phyloP scores from a whole-genome alignment of 1,140 invertebrate species.

The Pachypsylla venusta region DNA sequence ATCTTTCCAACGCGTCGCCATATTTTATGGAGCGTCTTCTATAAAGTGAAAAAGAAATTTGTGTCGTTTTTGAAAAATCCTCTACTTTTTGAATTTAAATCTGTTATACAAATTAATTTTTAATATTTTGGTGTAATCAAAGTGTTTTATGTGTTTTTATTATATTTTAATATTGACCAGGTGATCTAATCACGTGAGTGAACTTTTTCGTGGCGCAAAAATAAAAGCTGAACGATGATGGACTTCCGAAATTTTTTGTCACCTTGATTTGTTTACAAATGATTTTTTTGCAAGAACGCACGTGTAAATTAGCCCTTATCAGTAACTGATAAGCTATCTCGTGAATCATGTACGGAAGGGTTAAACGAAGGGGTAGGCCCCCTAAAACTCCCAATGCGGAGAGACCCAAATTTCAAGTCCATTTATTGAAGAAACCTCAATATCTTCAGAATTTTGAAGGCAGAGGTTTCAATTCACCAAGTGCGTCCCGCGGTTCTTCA shows the following conservation, averaged over 20 bases:
- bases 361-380: slow-evolving; percentile 71
- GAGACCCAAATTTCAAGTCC: slow-evolving; percentile 64
- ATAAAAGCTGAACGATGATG: slow-evolving; percentile 37
- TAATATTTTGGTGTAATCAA: slow-evolving; percentile 13
- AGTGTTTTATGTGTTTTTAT: slow-evolving; percentile 12
- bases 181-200: slow-evolving; percentile 38
- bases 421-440: slow-evolving; percentile 81
- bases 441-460: slow-evolving; percentile 54
- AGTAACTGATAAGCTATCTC: slow-evolving; percentile 30
- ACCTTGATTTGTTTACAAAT: slow-evolving; percentile 45
- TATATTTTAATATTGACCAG: slow-evolving; percentile 13
- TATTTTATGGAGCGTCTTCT: slow-evolving; percentile 21
- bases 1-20: slow-evolving; percentile 20
- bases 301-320: slow-evolving; percentile 28
- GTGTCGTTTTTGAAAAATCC: slow-evolving; percentile 10
- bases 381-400: slow-evolving; percentile 74
- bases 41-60: slow-evolving; percentile 16
- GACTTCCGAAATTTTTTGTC: slow-evolving; percentile 38
- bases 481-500: slow-evolving; percentile 53
- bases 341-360: slow-evolving; percentile 60
- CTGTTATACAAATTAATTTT: slow-evolving; percentile 10
- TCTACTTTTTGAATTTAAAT: slow-evolving; percentile 13
- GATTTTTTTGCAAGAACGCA: slow-evolving; percentile 35
- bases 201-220: slow-evolving; percentile 41
- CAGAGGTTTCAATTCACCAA: slow-evolving; percentile 53